Evolutionary conservation across 30 jellyfish, hydroid and myxozoan species (phyloP), one percentile per base, ranked within the genome.

Genomic region (Aurelia aurita complex sp. Pacific): DNA sequence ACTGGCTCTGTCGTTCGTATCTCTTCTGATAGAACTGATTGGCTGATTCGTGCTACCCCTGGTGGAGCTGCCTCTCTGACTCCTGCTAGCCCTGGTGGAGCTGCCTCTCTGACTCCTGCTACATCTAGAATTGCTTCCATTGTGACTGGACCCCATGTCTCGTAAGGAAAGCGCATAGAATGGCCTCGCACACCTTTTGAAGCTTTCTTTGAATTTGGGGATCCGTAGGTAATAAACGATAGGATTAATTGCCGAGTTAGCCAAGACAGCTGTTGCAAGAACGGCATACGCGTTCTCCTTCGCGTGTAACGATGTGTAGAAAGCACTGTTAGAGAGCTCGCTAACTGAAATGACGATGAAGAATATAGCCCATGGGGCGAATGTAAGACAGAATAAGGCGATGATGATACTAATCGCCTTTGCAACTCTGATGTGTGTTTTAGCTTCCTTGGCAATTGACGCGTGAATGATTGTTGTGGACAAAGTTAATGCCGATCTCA

Each of bases 201-300:
- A 18, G 57, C 71, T 74, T 54, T 73, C 5, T 32, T 73, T 46
- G 36, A 76, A 60, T 62, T 76, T 73, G 2, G 86, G 86, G 17
- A 76, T 76, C 13, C 86, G 77, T 16, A 76, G 71, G 64, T 76
- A 76, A 46, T 76, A 76, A 14, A 76, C 59, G 63, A 76, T 36
- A 10, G 86, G 86, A 46, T 76, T 76, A 4, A 60, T 35, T 3
- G 73, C 86, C 32, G 86, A 76, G 60, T 38, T 76, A 9, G 76
- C 76, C 75, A 76, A 32, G 17, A 38, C 42, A 12, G 62, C 18
- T 23, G 86, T 76, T 50, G 62, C 62, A 46, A 76, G 76, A 32
- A 76, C 86, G 13, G 86, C 86, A 13, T 76, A 76, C 67, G 73
- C 12, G 17, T 23, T 50, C 76, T 76, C 86, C 7, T 18, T 34